Conservation (phyloP, 2,888 invertebrate species). For the Arge pagana region DNA sequence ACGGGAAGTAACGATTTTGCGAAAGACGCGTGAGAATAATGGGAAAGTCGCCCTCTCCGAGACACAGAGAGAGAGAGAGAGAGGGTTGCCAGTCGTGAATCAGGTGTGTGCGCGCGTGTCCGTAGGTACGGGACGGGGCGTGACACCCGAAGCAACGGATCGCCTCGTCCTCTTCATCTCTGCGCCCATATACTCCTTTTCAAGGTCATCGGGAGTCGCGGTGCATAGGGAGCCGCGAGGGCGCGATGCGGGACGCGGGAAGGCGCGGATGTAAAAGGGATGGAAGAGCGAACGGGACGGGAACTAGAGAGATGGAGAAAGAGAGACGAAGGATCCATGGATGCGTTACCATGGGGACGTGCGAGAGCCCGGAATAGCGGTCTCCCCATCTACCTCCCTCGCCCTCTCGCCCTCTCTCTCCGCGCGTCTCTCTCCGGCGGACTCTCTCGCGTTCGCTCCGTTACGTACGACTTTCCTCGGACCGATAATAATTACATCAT, state of each 20-base stretch:
- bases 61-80: too few relatives aligned
- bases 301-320: conserved; percentile 20
- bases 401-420: conserved; percentile 36
- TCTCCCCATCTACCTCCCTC: conserved; percentile 25
- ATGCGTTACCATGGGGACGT: conserved; percentile 47
- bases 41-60: too few relatives aligned
- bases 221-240: neutral
- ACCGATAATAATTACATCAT: conserved; percentile 10
- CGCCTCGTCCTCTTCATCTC: conserved; percentile 6
- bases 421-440: too few relatives aligned
- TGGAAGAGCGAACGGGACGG: neutral
- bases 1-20: too few relatives aligned
- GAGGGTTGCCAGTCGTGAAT: too few relatives aligned
- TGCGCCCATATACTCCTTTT: too few relatives aligned
- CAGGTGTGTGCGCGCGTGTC: too few relatives aligned
- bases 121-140: too few relatives aligned
- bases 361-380: conserved; percentile 45
- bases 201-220: conserved; percentile 12
- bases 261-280: neutral
- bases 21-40: too few relatives aligned
- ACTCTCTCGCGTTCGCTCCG: neutral
- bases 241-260: neutral
- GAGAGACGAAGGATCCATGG: too few relatives aligned
- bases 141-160: too few relatives aligned
- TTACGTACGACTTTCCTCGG: neutral